Percentiles rank a stretch among this genome's conserved stretches.
Evolutionary conservation across 2,888 invertebrate genomes (phyloP).

Genomic region (Exephanes ischioxanthus): DNA sequence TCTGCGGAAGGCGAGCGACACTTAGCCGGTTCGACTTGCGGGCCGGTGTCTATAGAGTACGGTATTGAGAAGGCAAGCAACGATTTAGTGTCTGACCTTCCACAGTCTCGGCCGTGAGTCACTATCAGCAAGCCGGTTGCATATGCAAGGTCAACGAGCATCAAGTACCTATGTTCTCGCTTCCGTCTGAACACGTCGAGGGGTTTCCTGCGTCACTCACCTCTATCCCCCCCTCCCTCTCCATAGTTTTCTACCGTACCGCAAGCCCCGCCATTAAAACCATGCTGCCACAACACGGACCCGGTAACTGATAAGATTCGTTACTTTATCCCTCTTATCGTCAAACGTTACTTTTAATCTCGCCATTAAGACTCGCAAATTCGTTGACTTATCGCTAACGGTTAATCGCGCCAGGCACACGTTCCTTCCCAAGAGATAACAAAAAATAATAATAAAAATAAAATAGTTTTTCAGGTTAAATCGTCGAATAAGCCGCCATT

Average conservation of each 20-base stretch:
- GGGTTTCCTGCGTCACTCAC: neutral
- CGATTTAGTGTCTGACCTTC: slow-evolving; percentile 19
- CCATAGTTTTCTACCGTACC: neutral
- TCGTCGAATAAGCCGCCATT: no score
- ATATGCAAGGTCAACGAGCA: slow-evolving; percentile 22
- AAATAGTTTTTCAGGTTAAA: no score
- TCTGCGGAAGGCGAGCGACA: slow-evolving; percentile 5
- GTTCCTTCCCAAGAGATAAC: neutral
- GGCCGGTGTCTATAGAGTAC: slow-evolving; percentile 11
- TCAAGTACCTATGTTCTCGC: slow-evolving; percentile 22
- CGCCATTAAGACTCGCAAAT: neutral
- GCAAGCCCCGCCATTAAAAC: neutral
- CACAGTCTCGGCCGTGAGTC: slow-evolving; percentile 27
- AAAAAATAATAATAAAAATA: neutral
- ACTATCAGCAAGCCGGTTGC: slow-evolving; percentile 32
- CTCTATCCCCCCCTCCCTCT: neutral
- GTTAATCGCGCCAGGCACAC: neutral
- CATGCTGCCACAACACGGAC: neutral
- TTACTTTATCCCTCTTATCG: slow-evolving; percentile 10
- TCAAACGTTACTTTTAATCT: neutral
- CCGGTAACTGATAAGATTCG: slow-evolving; percentile 3
- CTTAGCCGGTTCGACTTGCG: neutral
- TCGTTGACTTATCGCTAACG: slow-evolving; percentile 22
- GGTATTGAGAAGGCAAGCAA: slow-evolving; percentile 4
- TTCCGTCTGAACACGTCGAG: slow-evolving; percentile 15